Evolutionary conservation across 2,797 vertebrate genomes (phyloP), one percentile per base, ranked within the genome.

Genomic region (Periparus ater): DNA sequence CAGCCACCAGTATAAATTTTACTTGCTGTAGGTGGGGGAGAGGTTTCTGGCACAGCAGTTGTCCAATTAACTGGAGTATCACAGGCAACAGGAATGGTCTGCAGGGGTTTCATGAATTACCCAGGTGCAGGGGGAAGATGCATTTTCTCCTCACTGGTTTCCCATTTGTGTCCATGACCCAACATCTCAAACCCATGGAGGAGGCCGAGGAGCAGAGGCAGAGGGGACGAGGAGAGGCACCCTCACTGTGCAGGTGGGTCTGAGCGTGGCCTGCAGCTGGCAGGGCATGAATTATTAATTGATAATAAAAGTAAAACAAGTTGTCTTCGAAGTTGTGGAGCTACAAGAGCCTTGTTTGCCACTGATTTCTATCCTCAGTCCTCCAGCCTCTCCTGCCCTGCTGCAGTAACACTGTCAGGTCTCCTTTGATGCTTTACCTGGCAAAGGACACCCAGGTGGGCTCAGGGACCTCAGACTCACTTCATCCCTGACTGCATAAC

Each of bases 1-100:
- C 95, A 88, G 72, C 96, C 92, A 88, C 91, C 93, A 94, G 93
- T 95, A 96, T 96, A 97, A 96, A 97, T 97, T 96, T 93, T 80
- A 74, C 95, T 94, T 95, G 85, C 85, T 89, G 78, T 65, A 91
- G 86, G 63, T 94, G 90, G 83, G 87, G 91, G 84, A 68, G 66
- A 91, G 91, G 81, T 89, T 97, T 78, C 91, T 93, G 80, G 91
- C 96, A 94, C 96, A 97, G 96, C 96, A 53, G 96, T 96, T 96
- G 95, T 96, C 95, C 96, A 97, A 97, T 97, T 97, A 97, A 88
- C 83, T 91, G 84, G 92, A 93, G 89, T 83, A 76, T 94, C 86
- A 76, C 85, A 93, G 85, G 90, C 93, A 93, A 63, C 85, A 94
- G 86, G 83, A 79, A 80, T 73, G 70, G 85, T 66, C 84, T 92